phyloP scores from a whole-genome alignment of 92 coral and sea anemone genomes.

The Heliopora coerulea region DNA sequence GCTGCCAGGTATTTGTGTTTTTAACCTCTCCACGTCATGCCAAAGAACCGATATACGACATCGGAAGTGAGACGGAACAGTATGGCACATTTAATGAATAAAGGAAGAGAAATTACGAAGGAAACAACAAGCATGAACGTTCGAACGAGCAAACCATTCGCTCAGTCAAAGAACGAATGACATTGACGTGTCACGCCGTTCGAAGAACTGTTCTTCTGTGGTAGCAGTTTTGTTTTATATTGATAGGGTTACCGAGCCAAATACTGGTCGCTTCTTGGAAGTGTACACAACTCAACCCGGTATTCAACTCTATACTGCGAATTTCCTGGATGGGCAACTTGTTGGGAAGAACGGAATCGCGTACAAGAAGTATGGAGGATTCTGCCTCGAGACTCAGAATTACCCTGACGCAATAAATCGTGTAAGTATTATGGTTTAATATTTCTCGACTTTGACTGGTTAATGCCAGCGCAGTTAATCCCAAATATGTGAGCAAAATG shows the following conservation, averaged over 20 bases:
- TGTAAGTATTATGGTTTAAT: slow-evolving; percentile 34
- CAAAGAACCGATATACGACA: no score
- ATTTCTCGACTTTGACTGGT: neutral
- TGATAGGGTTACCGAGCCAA: slow-evolving; percentile 68
- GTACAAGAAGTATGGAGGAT: slow-evolving; percentile 74
- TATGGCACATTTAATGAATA: no score
- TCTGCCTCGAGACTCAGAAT: slow-evolving; percentile 87
- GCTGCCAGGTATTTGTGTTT: slow-evolving; percentile 22
- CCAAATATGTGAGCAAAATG: neutral
- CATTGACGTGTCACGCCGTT: no score
- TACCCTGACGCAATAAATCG: slow-evolving; percentile 91
- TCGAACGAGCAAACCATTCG: no score
- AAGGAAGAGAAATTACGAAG: no score
- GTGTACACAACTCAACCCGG: slow-evolving; percentile 92
- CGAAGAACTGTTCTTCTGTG: neutral
- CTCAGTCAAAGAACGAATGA: no score
- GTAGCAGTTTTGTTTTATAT: neutral
- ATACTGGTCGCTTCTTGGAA: slow-evolving; percentile 77
- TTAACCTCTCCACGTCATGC: no score
- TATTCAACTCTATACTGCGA: slow-evolving; percentile 82
- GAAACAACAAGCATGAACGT: no score
- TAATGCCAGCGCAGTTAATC: neutral
- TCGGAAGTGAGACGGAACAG: no score
- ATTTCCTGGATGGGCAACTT: slow-evolving; percentile 66
- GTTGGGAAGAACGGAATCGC: slow-evolving; percentile 80